Conservation (phyloP, 2,888 invertebrate genomes). For the Atherix ibis region DNA sequence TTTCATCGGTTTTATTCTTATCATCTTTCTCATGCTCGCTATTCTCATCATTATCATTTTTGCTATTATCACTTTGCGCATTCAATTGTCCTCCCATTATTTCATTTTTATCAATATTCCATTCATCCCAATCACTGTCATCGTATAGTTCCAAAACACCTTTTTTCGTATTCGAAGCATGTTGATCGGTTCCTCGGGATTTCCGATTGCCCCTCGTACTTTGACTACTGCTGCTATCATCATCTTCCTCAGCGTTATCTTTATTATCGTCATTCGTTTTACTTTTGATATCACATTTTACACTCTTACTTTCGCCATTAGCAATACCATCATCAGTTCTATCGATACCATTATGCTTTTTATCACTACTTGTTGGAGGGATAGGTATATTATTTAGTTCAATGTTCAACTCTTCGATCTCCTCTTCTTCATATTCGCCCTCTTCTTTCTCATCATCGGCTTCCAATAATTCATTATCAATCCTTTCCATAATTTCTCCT, state of each 20-base stretch:
- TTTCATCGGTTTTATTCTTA: constrained; percentile 2
- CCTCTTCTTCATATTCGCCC: constrained; percentile 13
- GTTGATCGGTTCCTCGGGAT: constrained; percentile 16
- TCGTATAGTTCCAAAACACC: constrained; percentile 38
- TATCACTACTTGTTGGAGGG: too few relatives aligned
- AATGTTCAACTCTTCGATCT: constrained; percentile 13
- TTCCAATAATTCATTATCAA: constrained; percentile 4
- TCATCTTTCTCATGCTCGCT: background rate
- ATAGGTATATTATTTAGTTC: too few relatives aligned
- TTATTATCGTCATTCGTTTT: constrained; percentile 10
- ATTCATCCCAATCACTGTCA: constrained; percentile 35
- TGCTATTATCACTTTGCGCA: constrained; percentile 5
- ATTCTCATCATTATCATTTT: constrained; percentile 2
- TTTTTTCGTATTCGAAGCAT: constrained; percentile 21
- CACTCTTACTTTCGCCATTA: too few relatives aligned
- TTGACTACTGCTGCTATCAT: constrained; percentile 11
- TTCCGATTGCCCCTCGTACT: too few relatives aligned
- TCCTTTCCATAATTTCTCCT: background rate
- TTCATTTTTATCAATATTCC: constrained; percentile 22
- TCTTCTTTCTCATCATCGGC: constrained; percentile 12
- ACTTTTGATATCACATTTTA: too few relatives aligned
- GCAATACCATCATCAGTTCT: too few relatives aligned
- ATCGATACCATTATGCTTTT: too few relatives aligned
- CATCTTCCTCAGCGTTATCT: constrained; percentile 7
- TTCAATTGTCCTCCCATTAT: constrained; percentile 9